phyloP scores from a whole-genome alignment of 2,888 invertebrate genomes.

The Crematogaster levior region DNA sequence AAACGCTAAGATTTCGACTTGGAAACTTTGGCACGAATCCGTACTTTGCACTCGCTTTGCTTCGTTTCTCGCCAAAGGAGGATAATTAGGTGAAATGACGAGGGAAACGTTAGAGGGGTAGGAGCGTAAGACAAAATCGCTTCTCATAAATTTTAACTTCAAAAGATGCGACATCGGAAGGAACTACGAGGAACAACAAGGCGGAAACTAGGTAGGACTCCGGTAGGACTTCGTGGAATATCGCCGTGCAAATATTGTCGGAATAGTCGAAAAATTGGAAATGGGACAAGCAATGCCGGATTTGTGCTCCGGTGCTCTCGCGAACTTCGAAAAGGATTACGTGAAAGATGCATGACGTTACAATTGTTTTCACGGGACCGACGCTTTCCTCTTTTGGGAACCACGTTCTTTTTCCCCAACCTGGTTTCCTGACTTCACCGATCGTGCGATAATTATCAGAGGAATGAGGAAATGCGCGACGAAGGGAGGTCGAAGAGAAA shows the following conservation, averaged over 20 bases:
- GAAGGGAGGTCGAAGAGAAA: not conserved
- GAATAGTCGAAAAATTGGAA: conserved; percentile 20
- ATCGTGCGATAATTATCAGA: conserved; percentile 41
- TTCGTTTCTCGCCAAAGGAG: conserved; percentile 29
- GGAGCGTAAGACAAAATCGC: conserved; percentile 8
- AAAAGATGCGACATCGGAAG: not conserved
- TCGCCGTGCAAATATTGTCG: conserved; percentile 21
- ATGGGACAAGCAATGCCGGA: not conserved
- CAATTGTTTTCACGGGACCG: not conserved
- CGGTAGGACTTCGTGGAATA: not conserved
- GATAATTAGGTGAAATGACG: conserved; percentile 34
- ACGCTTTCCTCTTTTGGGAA: not conserved
- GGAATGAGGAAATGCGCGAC: not conserved
- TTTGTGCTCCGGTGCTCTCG: not conserved
- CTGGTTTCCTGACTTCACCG: not conserved
- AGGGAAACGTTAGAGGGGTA: not conserved
- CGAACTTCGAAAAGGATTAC: conserved; percentile 24
- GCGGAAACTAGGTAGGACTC: not conserved
- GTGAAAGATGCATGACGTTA: conserved; percentile 31
- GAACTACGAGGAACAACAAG: not conserved
- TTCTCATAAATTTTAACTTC: conserved; percentile 20
- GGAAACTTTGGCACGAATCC: conserved; percentile 48
- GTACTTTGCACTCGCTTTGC: conserved; percentile 28
- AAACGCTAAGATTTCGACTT: conserved; percentile 40
- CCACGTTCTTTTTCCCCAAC: not conserved